Conservation (phyloP, 2,113 vertebrate genomes). For the Nannospalax galili region DNA sequence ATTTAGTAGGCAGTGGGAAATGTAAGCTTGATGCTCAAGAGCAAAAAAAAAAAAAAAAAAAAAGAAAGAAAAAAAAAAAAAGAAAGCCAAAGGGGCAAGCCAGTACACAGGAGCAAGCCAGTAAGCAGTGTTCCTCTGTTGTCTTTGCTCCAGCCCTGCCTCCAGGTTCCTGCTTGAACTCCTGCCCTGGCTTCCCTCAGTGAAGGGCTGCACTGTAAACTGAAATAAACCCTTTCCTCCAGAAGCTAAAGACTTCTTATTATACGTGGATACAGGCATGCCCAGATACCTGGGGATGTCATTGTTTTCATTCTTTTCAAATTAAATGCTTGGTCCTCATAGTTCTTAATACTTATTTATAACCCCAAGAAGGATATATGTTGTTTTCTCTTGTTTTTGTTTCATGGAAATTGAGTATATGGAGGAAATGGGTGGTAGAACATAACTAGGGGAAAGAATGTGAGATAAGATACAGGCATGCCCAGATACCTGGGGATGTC, state of each 20-base stretch:
- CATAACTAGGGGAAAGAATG: background rate
- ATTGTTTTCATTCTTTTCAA: background rate
- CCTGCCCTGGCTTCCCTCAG: too few relatives aligned
- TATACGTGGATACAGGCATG: background rate
- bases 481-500: background rate
- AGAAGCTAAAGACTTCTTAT: too few relatives aligned
- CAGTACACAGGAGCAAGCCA: too few relatives aligned
- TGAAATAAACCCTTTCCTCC: too few relatives aligned
- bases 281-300: background rate
- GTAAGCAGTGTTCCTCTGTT: too few relatives aligned
- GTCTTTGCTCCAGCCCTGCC: too few relatives aligned
- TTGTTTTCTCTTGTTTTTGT: background rate
- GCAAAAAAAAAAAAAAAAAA: background rate
- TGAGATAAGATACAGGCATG: background rate
- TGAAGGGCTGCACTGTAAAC: too few relatives aligned
- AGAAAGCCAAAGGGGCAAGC: too few relatives aligned
- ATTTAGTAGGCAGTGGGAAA: background rate
- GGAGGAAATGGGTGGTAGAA: background rate
- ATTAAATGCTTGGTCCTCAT: background rate
- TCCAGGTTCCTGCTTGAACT: too few relatives aligned
- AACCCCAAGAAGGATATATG: background rate
- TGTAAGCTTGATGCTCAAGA: background rate
- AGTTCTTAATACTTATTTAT: background rate
- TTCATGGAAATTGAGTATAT: background rate
- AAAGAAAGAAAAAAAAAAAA: too few relatives aligned